Evolutionary conservation across 2,113 vertebrate genomes (phyloP).

Genomic region (Gobio gobio): DNA sequence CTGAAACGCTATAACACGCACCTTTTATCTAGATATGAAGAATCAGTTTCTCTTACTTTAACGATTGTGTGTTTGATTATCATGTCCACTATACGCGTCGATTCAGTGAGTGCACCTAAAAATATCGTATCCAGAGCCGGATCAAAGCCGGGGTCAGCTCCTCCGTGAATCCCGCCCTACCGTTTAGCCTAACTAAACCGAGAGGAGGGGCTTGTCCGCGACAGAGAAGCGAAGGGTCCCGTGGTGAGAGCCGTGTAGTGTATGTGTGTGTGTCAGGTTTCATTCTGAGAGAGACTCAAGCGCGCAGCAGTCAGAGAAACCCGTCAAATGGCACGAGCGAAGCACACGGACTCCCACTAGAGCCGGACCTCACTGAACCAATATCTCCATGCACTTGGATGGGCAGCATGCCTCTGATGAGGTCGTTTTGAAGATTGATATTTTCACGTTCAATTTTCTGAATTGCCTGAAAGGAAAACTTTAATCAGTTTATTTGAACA

Average conservation of each 20-base stretch:
- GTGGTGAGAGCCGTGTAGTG: conserved; percentile 51
- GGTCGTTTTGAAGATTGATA: conserved; percentile 9
- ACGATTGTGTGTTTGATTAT: background rate
- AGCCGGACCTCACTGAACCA: conserved; percentile 49
- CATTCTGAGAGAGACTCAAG: conserved; percentile 57
- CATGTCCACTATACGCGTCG: conserved; percentile 54
- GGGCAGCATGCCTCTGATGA: conserved; percentile 53
- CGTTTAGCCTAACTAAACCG: conserved; percentile 69
- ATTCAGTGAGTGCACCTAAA: conserved; percentile 68
- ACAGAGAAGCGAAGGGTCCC: conserved; percentile 60
- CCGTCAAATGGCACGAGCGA: conserved; percentile 49
- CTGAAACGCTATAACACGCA: background rate
- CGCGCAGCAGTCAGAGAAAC: conserved; percentile 35
- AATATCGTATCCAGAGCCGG: conserved; percentile 67
- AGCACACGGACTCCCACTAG: conserved; percentile 53
- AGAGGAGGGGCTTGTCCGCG: conserved; percentile 71
- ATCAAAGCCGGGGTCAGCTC: conserved; percentile 69
- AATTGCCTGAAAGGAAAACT: background rate
- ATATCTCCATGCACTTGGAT: conserved; percentile 18
- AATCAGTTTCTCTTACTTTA: no score
- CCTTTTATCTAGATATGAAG: no score
- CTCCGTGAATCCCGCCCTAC: conserved; percentile 70
- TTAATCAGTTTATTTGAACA: conserved; percentile 25
- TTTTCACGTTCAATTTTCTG: conserved; percentile 7
- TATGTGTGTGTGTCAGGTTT: conserved; percentile 64